These are phyloP conservation scores for Sebastes hopkinsi DNA, from an alignment of 2,797 vertebrate species.

Conservation along the genomic window DNA sequence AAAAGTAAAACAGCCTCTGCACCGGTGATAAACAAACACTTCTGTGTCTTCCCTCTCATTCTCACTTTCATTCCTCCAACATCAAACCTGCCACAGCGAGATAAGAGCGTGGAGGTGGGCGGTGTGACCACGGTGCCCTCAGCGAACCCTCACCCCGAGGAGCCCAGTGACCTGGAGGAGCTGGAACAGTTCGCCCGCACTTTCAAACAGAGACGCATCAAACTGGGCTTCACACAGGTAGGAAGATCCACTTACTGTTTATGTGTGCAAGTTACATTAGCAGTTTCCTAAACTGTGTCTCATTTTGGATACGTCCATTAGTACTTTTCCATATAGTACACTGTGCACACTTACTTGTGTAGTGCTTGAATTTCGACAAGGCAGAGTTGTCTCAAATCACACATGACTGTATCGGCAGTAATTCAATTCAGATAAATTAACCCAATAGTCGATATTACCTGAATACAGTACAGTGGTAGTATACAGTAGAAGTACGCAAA, in stretches of 20 bases:
- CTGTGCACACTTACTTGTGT: too few relatives aligned
- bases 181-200: conserved; percentile 94
- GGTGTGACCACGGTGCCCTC: conserved; percentile 68
- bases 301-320: too few relatives aligned
- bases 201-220: conserved; percentile 95
- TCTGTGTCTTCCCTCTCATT: conserved; percentile 1
- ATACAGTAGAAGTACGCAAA: too few relatives aligned
- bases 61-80: conserved; percentile 28
- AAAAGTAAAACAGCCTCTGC: conserved; percentile 1
- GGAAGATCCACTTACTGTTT: neutral
- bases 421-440: too few relatives aligned
- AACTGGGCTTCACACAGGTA: conserved; percentile 95
- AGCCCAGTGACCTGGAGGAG: conserved; percentile 94
- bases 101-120: conserved; percentile 79
- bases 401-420: too few relatives aligned
- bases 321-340: too few relatives aligned
- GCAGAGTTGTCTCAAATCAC: too few relatives aligned
- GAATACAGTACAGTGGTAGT: too few relatives aligned
- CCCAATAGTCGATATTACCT: too few relatives aligned
- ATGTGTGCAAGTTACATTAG: neutral
- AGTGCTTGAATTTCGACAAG: too few relatives aligned
- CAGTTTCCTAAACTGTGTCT: neutral
- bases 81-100: conserved; percentile 62
- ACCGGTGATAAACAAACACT: neutral
- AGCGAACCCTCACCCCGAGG: conserved; percentile 86